phyloP scores from a whole-genome alignment of 2,888 invertebrate genomes.

The Antheraea assamensis region DNA sequence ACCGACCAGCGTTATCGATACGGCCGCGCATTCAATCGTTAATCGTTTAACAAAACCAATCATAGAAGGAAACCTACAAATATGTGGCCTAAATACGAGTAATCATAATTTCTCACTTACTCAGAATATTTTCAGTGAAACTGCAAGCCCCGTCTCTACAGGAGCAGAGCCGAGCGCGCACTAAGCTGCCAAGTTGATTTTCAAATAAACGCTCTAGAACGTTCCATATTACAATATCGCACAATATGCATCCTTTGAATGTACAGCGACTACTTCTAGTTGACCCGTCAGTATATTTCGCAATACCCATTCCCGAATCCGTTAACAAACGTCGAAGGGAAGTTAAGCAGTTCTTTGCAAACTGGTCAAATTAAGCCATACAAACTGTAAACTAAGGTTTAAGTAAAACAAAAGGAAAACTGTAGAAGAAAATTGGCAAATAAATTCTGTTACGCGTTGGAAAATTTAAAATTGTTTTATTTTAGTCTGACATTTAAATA shows the following conservation, averaged over 20 bases:
- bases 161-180: conserved; percentile 31
- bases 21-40: not conserved
- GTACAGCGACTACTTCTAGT: conserved; percentile 26
- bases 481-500: not conserved
- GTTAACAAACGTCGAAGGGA: not conserved
- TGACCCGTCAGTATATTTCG: conserved; percentile 25
- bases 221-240: conserved; percentile 36
- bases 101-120: conserved; percentile 18
- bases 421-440: conserved; percentile 6
- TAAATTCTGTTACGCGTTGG: not conserved
- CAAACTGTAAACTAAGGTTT: conserved; percentile 2
- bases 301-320: not conserved
- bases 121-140: conserved; percentile 4
- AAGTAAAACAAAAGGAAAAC: not conserved
- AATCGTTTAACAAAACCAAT: not conserved
- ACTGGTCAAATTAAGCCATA: conserved; percentile 12
- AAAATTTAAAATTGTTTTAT: not conserved
- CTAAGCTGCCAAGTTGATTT: conserved; percentile 27
- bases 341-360: not conserved
- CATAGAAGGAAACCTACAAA: not conserved
- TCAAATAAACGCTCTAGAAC: conserved; percentile 37
- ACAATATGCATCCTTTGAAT: conserved; percentile 49
- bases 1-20: not conserved
- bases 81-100: conserved; percentile 1
- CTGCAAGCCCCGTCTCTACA: conserved; percentile 4